Percentiles rank a stretch among this genome's conserved stretches.
Conservation (phyloP, 2,113 vertebrate species). For the Xyliphius kryptos region DNA sequence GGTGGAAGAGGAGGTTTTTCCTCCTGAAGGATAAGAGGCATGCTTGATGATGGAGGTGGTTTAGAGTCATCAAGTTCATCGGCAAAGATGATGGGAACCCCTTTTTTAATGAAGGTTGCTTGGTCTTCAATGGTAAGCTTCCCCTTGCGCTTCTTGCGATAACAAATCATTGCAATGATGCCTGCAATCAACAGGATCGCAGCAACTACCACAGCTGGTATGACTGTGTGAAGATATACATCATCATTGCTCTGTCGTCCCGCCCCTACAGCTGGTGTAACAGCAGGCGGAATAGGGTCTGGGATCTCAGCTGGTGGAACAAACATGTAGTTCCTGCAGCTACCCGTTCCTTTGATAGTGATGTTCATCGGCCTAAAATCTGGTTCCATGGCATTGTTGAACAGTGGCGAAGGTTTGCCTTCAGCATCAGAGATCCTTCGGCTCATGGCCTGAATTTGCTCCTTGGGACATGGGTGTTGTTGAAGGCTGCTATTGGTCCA, state of each 20-base stretch:
- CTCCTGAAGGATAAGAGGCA: constrained; percentile 94
- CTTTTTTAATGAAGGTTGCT: constrained; percentile 97
- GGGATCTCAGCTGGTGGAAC: constrained; percentile 67
- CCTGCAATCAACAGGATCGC: constrained; percentile 91
- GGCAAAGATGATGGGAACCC: constrained; percentile 94
- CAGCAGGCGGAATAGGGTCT: constrained; percentile 40
- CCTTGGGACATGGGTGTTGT: constrained; percentile 81
- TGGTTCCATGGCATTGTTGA: constrained; percentile 72
- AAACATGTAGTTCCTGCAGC: constrained; percentile 79
- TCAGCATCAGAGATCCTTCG: constrained; percentile 68
- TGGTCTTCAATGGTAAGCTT: constrained; percentile 96
- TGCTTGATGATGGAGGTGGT: constrained; percentile 90
- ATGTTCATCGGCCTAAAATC: constrained; percentile 82
- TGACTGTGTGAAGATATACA: constrained; percentile 92
- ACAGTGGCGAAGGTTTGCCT: constrained; percentile 63
- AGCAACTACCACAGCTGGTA: constrained; percentile 90
- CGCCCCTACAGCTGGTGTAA: constrained; percentile 66
- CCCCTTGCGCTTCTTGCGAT: constrained; percentile 94
- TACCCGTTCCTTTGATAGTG: constrained; percentile 69
- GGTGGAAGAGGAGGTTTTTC: constrained; percentile 96
- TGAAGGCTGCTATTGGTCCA: constrained; percentile 94
- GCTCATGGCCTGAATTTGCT: constrained; percentile 76
- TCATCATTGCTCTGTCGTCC: constrained; percentile 88
- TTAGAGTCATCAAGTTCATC: constrained; percentile 95
- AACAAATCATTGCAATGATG: constrained; percentile 96